phyloP scores from a whole-genome alignment of 2,113 vertebrate genomes.

The Osmerus mordax region DNA sequence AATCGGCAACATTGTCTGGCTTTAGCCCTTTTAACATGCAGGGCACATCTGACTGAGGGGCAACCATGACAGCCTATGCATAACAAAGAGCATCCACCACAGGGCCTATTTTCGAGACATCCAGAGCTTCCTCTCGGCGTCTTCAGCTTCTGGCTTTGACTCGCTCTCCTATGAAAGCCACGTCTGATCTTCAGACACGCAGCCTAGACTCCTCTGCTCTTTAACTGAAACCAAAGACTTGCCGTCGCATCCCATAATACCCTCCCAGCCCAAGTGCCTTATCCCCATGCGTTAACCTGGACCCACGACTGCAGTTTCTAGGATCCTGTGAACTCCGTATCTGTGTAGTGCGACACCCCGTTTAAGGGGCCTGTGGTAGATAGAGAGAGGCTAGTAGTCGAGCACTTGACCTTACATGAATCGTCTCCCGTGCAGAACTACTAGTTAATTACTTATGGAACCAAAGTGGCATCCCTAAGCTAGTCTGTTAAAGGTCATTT shows the following conservation, averaged over 20 bases:
- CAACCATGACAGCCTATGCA: no score
- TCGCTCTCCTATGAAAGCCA: constrained; percentile 33
- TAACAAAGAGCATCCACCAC: no score
- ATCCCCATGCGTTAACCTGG: constrained; percentile 38
- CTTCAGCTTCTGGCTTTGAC: neutral
- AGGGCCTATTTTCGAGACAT: neutral
- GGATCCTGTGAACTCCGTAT: constrained; percentile 22
- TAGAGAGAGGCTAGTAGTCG: constrained; percentile 55
- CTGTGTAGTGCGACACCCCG: constrained; percentile 56
- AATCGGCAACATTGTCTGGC: constrained; percentile 4
- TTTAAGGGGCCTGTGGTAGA: constrained; percentile 41
- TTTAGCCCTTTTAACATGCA: no score
- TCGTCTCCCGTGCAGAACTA: constrained; percentile 67
- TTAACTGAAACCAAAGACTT: constrained; percentile 45
- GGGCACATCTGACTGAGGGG: no score
- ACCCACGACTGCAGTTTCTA: constrained; percentile 36
- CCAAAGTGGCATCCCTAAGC: constrained; percentile 64
- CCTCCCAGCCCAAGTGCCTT: neutral
- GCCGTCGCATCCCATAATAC: no score
- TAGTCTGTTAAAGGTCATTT: constrained; percentile 67
- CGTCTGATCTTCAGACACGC: constrained; percentile 45
- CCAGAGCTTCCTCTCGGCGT: constrained; percentile 30
- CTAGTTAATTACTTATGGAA: constrained; percentile 68
- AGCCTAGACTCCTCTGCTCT: constrained; percentile 28
- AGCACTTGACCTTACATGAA: constrained; percentile 71